These are phyloP conservation scores for Lontra canadensis DNA, from an alignment of 2,113 vertebrate species.

Conservation along the genomic window DNA sequence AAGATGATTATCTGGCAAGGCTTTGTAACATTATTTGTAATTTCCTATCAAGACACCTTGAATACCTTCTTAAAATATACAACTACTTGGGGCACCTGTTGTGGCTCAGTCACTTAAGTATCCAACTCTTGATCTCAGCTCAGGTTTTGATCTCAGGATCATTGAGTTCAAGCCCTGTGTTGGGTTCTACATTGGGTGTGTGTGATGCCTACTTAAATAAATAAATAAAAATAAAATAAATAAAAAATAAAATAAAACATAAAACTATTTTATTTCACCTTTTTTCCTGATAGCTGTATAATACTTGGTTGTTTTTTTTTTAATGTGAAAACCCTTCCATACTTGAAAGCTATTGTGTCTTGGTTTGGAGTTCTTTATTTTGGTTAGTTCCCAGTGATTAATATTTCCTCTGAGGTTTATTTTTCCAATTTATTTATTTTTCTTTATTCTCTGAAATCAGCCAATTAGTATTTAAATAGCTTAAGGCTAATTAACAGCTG, in stretches of 20 bases:
- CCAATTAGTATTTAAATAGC: not conserved
- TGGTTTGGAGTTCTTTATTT: not conserved
- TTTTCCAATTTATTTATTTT: not conserved
- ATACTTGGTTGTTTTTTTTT: not conserved
- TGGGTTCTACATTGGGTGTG: not conserved
- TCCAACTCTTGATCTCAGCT: not conserved
- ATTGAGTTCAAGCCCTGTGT: not conserved
- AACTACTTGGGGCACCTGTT: not conserved
- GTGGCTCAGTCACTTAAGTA: not conserved
- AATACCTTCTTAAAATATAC: constrained; percentile 32
- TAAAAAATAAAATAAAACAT: constrained; percentile 21
- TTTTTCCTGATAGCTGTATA: not conserved
- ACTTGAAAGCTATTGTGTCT: not conserved
- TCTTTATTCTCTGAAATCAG: not conserved
- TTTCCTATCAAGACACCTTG: not conserved
- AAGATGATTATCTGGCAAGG: not conserved
- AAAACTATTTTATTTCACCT: not conserved
- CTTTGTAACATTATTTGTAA: not conserved
- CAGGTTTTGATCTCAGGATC: not conserved
- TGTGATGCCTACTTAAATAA: not conserved
- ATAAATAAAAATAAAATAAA: not conserved
- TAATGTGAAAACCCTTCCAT: not conserved
- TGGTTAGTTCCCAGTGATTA: not conserved
- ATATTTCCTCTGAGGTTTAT: not conserved
- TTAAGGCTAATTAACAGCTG: not conserved